Conservation (phyloP, 2,888 invertebrate species). For the Silvanus unidentatus region DNA sequence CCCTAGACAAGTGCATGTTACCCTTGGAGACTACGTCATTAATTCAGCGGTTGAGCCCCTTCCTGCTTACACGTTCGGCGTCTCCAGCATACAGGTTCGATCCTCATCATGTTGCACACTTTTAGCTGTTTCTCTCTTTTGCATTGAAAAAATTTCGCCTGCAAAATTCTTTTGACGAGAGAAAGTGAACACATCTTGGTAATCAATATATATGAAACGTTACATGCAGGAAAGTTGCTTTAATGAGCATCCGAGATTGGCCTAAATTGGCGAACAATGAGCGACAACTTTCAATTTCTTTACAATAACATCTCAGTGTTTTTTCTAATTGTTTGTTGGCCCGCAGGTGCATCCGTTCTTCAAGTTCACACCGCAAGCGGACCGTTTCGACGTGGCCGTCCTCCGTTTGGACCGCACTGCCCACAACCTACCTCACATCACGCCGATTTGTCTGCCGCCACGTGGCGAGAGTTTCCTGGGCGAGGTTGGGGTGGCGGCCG, state of each 20-base stretch:
- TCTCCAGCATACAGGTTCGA: conserved; percentile 75
- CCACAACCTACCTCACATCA: conserved; percentile 86
- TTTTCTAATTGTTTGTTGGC: background rate
- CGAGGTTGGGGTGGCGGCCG: conserved; percentile 87
- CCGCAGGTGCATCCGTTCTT: conserved; percentile 88
- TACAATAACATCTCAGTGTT: conserved; percentile 5
- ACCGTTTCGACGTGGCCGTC: conserved; percentile 87
- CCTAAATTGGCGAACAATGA: conserved; percentile 7
- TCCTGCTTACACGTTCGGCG: conserved; percentile 88
- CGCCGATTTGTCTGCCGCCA: conserved; percentile 86
- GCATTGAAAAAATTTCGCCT: background rate
- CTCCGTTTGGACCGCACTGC: conserved; percentile 80
- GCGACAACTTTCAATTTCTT: conserved; percentile 10
- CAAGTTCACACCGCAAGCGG: conserved; percentile 89
- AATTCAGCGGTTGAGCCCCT: conserved; percentile 88
- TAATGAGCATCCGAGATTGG: conserved; percentile 7
- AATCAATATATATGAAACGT: conserved; percentile 12
- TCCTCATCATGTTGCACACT: conserved; percentile 2
- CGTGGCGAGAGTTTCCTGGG: conserved; percentile 86
- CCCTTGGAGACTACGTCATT: conserved; percentile 87
- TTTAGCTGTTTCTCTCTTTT: background rate
- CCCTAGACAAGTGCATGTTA: conserved; percentile 86
- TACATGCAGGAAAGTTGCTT: conserved; percentile 15
- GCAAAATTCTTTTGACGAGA: background rate
- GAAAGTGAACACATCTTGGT: conserved; percentile 7